Evolutionary conservation across 92 coral and sea anemone species (phyloP), one percentile per base, ranked within the genome.

Genomic region (Epizoanthus scotinus): DNA sequence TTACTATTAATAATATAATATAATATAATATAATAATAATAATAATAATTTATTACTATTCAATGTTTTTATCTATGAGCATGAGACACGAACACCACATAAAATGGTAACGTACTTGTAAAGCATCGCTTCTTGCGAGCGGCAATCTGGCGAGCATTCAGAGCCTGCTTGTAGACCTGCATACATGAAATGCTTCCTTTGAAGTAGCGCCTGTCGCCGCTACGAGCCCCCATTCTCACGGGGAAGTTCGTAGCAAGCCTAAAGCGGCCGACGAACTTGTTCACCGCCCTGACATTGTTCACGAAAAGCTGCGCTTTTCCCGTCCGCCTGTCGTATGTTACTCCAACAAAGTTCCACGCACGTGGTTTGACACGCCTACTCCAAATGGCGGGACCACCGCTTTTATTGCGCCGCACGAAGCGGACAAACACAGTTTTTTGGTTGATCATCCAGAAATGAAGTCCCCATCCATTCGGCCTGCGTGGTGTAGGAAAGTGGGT

Each of bases 211-310:
- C 83, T 67, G 69, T 84, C 87, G 21, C 87, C 87, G 57, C 67
- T 73, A 36, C 58, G 67, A 67, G 65, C 84, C 31, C 84, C 84
- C 67, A 81, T 81, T 49, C 67, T 77, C n/a, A 81, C 77, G 49
- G 78, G 65, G 40, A 66, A 87, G 82, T 87, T 72, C 36, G 91
- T 87, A 14, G 91, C 91, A 52, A 87, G 91, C 53, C 75, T 83
- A 74, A 87, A 82, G 56, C 78, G 64, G 22, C 91, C 88, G 49
- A 79, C 18, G 18, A 27, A 63, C 69, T 36, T 75, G 2, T 17
- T 38, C 50, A 29, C 61, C 5, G 59, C 58, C 40, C 40, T 21
- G 5, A 55, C 67, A 21, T 75, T 75, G 63, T 75, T 75, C 27
- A 75, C 69, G 49, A 58, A 75, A 59, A 75, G 81, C 56, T 25